These are phyloP conservation scores for Oryzias melastigma DNA, from an alignment of 2,113 vertebrate genomes.

Conservation along the genomic window DNA sequence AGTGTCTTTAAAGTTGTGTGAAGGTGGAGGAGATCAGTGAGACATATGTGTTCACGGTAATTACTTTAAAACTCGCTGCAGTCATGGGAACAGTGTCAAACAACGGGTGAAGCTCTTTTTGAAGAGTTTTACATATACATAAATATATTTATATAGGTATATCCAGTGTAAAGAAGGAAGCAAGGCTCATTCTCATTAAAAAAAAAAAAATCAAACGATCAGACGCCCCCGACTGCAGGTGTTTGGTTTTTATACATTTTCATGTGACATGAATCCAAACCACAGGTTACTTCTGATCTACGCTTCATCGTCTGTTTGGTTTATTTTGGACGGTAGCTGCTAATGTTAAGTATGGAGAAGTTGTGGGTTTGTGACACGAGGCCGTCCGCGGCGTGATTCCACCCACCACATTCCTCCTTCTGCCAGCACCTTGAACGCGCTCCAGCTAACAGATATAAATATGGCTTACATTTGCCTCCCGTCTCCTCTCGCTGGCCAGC, in stretches of 20 bases:
- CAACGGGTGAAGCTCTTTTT: neutral
- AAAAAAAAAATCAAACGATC: too few relatives aligned
- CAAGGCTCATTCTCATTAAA: too few relatives aligned
- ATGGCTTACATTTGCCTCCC: constrained; percentile 53
- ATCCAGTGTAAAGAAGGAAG: too few relatives aligned
- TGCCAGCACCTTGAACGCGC: constrained; percentile 68
- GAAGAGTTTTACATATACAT: neutral
- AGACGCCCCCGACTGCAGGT: too few relatives aligned
- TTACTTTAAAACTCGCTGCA: neutral
- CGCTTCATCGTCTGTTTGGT: neutral
- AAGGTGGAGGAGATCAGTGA: neutral
- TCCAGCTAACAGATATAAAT: constrained; percentile 73
- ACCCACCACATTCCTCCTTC: constrained; percentile 68
- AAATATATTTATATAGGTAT: too few relatives aligned
- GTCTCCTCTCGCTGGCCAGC: constrained; percentile 49
- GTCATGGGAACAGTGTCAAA: neutral
- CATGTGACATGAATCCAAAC: neutral
- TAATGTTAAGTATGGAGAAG: constrained; percentile 37
- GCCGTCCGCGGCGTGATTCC: constrained; percentile 66
- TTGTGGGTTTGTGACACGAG: constrained; percentile 61
- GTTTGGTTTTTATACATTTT: neutral
- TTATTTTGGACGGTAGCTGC: constrained; percentile 12
- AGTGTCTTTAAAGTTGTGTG: neutral
- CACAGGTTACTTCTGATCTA: neutral
- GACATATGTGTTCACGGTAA: constrained; percentile 10